A percentile compares a stretch with the other conserved stretches of the same genome.
phyloP scores from a whole-genome alignment of 2,113 vertebrate genomes.

The Phyllopteryx taeniolatus region DNA sequence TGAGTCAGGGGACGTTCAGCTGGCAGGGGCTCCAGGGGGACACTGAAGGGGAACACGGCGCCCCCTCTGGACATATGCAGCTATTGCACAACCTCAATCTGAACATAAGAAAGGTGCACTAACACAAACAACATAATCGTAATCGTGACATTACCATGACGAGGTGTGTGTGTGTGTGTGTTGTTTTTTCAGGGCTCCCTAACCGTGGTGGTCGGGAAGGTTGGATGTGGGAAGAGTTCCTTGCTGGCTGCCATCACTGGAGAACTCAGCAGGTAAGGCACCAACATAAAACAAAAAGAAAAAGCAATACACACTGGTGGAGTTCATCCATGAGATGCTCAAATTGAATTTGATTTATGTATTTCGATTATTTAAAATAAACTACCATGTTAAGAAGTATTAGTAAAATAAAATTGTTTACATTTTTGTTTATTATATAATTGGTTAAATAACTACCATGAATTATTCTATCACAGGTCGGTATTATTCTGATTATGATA shows the following conservation, averaged over 20 bases:
- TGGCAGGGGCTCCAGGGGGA: conserved; percentile 67
- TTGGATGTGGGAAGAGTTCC: conserved; percentile 93
- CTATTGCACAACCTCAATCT: conserved; percentile 76
- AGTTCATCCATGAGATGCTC: not conserved
- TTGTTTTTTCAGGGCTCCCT: conserved; percentile 78
- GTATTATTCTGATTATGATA: too few relatives aligned
- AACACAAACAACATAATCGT: not conserved
- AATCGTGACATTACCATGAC: not conserved
- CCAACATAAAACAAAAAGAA: not conserved
- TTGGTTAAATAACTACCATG: too few relatives aligned
- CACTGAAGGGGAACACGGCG: conserved; percentile 1
- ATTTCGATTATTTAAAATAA: too few relatives aligned
- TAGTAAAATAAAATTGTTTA: too few relatives aligned
- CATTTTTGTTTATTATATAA: too few relatives aligned
- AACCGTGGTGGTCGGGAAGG: conserved; percentile 89
- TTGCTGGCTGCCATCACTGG: conserved; percentile 87
- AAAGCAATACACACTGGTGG: not conserved
- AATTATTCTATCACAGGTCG: too few relatives aligned
- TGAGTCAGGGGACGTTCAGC: conserved; percentile 80
- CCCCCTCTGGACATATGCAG: conserved; percentile 57
- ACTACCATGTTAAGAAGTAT: too few relatives aligned
- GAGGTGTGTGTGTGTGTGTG: not conserved
- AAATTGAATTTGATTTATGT: too few relatives aligned
- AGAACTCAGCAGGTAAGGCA: conserved; percentile 85
- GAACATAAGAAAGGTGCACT: conserved; percentile 76